Conservation (phyloP, 1,140 invertebrate genomes). For the Conus ventricosus region DNA sequence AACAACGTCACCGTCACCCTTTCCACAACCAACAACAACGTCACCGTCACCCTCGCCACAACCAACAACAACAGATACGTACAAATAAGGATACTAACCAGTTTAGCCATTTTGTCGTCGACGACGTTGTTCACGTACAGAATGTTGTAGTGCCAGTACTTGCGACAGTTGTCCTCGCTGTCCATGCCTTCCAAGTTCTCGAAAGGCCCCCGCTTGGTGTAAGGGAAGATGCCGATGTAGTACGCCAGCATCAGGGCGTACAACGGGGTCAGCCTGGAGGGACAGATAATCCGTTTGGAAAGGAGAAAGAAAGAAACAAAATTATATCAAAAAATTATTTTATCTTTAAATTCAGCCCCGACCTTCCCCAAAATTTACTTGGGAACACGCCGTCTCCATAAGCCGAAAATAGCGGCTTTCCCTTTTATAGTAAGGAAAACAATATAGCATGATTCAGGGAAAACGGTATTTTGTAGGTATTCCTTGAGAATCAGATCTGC, state of each 20-base stretch:
- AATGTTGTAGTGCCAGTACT: constrained; percentile 89
- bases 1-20: not conserved
- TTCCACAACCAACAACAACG: not conserved
- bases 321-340: not conserved
- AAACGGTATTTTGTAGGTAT: too few species aligned
- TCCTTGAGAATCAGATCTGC: too few species aligned
- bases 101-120: not conserved
- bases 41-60: not conserved
- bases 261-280: constrained; percentile 81
- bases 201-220: constrained; percentile 81
- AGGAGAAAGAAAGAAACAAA: not conserved
- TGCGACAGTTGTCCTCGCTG: constrained; percentile 74
- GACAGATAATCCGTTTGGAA: too few species aligned
- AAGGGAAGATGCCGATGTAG: constrained; percentile 83
- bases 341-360: not conserved
- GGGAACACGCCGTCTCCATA: not conserved
- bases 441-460: too few species aligned
- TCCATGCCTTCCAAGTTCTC: constrained; percentile 73
- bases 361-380: not conserved
- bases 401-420: too few species aligned
- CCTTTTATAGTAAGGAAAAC: too few species aligned
- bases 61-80: not conserved
- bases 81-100: not conserved
- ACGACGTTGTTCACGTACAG: constrained; percentile 90
- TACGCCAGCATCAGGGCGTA: constrained; percentile 88